phyloP scores from a whole-genome alignment of 2,797 vertebrate species.

The Mus caroli region DNA sequence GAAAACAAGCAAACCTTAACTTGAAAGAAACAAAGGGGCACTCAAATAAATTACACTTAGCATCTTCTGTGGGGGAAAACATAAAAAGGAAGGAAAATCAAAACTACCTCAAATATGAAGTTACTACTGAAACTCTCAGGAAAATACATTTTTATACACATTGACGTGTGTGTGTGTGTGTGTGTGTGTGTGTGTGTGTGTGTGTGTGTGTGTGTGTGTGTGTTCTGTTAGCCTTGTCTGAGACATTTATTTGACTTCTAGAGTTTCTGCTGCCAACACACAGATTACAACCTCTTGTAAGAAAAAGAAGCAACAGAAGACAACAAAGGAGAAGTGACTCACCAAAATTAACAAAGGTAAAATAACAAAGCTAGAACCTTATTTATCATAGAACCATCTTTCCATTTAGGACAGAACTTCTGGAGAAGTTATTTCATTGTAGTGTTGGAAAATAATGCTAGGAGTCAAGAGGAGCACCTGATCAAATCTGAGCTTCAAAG shows the following conservation, averaged over 20 bases:
- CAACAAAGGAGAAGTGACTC: neutral
- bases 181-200: neutral
- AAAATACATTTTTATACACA: neutral
- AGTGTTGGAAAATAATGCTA: neutral
- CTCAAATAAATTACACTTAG: neutral
- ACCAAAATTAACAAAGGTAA: neutral
- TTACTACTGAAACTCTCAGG: neutral
- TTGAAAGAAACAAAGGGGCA: neutral
- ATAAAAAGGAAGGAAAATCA: neutral
- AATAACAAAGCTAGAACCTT: neutral
- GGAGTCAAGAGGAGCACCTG: neutral
- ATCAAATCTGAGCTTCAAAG: neutral
- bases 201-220: neutral
- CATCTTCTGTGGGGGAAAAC: neutral
- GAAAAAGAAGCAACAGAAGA: neutral
- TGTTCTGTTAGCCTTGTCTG: neutral
- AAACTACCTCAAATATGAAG: neutral
- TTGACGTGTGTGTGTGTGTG: neutral
- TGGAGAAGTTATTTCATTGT: neutral
- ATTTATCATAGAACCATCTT: neutral
- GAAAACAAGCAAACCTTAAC: neutral
- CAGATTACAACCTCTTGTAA: neutral
- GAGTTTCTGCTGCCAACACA: neutral
- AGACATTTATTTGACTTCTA: neutral
- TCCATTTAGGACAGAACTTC: neutral